Evolutionary conservation across 2,888 invertebrate genomes (phyloP).

Genomic region (Cyclophora punctaria): DNA sequence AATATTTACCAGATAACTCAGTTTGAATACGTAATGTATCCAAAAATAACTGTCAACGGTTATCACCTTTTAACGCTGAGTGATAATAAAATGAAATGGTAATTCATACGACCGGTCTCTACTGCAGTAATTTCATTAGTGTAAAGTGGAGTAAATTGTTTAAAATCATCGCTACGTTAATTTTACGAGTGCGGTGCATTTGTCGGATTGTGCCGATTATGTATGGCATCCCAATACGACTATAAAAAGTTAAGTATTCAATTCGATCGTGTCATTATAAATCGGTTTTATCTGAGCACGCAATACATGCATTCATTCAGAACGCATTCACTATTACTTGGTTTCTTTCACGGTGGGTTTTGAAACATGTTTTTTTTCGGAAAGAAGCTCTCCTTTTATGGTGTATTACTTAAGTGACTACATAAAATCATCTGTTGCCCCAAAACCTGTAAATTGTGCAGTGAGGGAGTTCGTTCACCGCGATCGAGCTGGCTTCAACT

Average conservation of each 20-base stretch:
- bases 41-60: too few relatives aligned
- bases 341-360: constrained; percentile 5
- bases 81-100: too few relatives aligned
- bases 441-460: constrained; percentile 61
- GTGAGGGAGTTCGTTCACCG: constrained; percentile 72
- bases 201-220: constrained; percentile 2
- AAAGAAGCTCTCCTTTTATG: constrained; percentile 2
- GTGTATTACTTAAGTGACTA: constrained; percentile 21
- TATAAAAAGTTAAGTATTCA: constrained; percentile 8
- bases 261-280: constrained; percentile 7
- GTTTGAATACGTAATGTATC: too few relatives aligned
- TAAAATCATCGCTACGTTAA: constrained; percentile 3
- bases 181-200: constrained; percentile 7
- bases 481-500: constrained; percentile 3
- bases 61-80: too few relatives aligned
- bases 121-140: constrained; percentile 6
- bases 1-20: constrained; percentile 16
- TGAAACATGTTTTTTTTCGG: constrained; percentile 2
- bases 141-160: constrained; percentile 8
- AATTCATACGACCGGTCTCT: constrained; percentile 9
- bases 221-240: constrained; percentile 5
- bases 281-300: constrained; percentile 8
- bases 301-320: constrained; percentile 17
- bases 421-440: constrained; percentile 50
- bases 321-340: constrained; percentile 4